Conservation (phyloP, 2,888 invertebrate genomes). For the Zaprionus obscuricornis region DNA sequence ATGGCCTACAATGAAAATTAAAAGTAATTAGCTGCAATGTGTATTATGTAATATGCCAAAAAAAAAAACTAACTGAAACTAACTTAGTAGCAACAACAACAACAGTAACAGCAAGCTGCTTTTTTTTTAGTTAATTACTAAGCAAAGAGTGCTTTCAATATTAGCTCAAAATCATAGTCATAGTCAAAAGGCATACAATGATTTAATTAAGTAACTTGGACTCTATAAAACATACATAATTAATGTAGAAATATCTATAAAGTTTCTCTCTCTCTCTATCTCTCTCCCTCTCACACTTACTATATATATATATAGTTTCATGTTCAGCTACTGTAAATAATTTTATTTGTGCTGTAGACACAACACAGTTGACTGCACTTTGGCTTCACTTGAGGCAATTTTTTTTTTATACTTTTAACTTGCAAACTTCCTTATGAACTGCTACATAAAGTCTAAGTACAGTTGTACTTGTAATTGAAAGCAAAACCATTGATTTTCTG, state of each 20-base stretch:
- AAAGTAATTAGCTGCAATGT: slow-evolving; percentile 56
- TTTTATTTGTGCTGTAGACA: slow-evolving; percentile 2
- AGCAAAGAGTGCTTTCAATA: slow-evolving; percentile 4
- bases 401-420: slow-evolving; percentile 12
- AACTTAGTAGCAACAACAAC: slow-evolving; percentile 6
- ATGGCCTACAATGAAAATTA: slow-evolving; percentile 68
- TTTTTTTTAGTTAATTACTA: slow-evolving; percentile 53
- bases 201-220: slow-evolving; percentile 34
- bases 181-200: too few species aligned
- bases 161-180: slow-evolving; percentile 40
- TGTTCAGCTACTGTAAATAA: too few species aligned
- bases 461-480: slow-evolving; percentile 11
- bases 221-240: too few species aligned
- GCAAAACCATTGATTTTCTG: slow-evolving; percentile 43
- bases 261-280: too few species aligned
- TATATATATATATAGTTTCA: not conserved
- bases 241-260: too few species aligned
- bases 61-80: too few species aligned
- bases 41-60: slow-evolving; percentile 58
- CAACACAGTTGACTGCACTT: slow-evolving; percentile 59
- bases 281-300: too few species aligned
- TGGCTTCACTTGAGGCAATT: slow-evolving; percentile 10
- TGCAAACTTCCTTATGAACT: slow-evolving; percentile 52
- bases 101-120: too few species aligned
- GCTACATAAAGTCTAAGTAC: not conserved